Evolutionary conservation across 2,888 invertebrate species (phyloP), one percentile per base, ranked within the genome.

Genomic region (Leptinotarsa tumamoca): DNA sequence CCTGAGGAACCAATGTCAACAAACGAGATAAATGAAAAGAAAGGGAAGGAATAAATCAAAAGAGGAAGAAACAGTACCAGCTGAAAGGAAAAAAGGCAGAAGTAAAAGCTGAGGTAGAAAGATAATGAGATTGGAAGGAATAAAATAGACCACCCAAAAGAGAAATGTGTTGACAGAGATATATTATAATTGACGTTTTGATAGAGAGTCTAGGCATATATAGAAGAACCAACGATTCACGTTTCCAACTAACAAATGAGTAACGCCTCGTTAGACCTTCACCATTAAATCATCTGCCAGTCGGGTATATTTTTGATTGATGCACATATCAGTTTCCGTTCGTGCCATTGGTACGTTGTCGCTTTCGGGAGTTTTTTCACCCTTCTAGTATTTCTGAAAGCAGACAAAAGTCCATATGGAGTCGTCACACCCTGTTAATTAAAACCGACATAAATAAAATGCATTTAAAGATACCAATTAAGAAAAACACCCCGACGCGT

Each of bases 401-500:
- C 63, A 63, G 63, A 63, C 63, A 18, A 63, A 72, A 33, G 68
- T 68, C 27, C 68, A 73, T 56, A 58, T 23, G 51, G 50, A 52
- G 33, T 52, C 52, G 74, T 75, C 71, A 71, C 77, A 71, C 77
- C 74, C 74, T 69, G 72, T 74, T 69, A 71, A 74, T 68, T 71
- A 61, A 69, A 74, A 72, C 50, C 52, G 72, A 68, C 71, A 74
- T 77, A 77, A 77, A 77, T 77, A 71, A 72, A 72, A 71, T 68
- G 71, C 70, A 76, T 71, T 76, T 73, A 71, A 73, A 72, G 58
- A 58, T 21, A 54, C 61, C 73, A 78, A 78, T 78, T 75, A 78
- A 61, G 73, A 67, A 75, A 73, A 78, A 78, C 78, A 78, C 78
- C 78, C 78, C 75, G 77, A 73, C 69, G 71, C 68, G 78, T 68